Evolutionary conservation across 2,113 vertebrate genomes (phyloP).

Genomic region (Pseudopipra pipra): DNA sequence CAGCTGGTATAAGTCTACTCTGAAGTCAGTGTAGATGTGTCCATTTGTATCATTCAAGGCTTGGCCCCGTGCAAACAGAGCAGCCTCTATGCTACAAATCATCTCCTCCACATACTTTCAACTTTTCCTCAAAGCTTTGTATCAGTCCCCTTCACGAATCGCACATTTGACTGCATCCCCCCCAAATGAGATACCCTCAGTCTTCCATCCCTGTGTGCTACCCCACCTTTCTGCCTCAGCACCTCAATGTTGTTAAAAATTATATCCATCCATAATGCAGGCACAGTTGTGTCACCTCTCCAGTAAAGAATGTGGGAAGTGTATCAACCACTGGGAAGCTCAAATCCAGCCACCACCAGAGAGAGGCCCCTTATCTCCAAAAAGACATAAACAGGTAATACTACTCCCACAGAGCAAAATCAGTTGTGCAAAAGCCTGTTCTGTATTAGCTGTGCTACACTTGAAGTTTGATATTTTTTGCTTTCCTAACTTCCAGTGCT

Average conservation of each 20-base stretch:
- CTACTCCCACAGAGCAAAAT: not conserved
- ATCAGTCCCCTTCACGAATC: rapidly evolving
- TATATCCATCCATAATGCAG: not conserved
- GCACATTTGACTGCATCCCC: not conserved
- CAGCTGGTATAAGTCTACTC: not conserved
- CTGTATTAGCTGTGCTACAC: not conserved
- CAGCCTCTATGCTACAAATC: not conserved
- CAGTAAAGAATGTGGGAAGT: not conserved
- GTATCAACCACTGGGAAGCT: not conserved
- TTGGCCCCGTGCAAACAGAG: not conserved
- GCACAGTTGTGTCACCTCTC: not conserved
- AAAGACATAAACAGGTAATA: not conserved
- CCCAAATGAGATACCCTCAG: not conserved
- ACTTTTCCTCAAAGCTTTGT: not conserved
- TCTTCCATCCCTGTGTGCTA: not conserved
- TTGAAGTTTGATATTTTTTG: not conserved
- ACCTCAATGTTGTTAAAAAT: not conserved
- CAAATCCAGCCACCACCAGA: not conserved
- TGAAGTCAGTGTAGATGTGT: not conserved
- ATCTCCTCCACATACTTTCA: not conserved
- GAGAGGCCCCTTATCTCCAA: not conserved
- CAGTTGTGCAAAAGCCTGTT: not conserved
- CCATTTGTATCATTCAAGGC: not conserved
- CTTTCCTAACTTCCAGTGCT: not conserved
- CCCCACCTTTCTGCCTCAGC: not conserved